Percentiles rank a stretch among this genome's conserved stretches.
phyloP scores from a whole-genome alignment of 1,140 invertebrate genomes.

The Pemphigus obesinymphae region DNA sequence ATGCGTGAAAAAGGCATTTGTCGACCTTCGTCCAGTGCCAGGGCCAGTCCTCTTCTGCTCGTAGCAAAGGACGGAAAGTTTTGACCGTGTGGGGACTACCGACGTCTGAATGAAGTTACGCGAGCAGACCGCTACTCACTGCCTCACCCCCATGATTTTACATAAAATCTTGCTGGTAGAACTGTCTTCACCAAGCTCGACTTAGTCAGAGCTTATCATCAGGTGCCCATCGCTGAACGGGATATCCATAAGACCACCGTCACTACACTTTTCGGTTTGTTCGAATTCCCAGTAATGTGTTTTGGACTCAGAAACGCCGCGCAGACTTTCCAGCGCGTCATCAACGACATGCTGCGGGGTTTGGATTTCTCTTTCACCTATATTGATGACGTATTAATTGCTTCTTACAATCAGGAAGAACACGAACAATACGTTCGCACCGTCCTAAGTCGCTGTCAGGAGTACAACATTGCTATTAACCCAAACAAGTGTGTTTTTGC shows the following conservation, averaged over 20 bases:
- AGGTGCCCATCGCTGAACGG: slow-evolving; percentile 48
- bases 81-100: slow-evolving; percentile 53
- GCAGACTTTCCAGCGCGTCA: slow-evolving; percentile 54
- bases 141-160: slow-evolving; percentile 47
- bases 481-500: slow-evolving; percentile 48
- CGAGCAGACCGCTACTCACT: slow-evolving; percentile 50
- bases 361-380: slow-evolving; percentile 49
- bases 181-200: slow-evolving; percentile 54
- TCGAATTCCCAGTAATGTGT: slow-evolving; percentile 47
- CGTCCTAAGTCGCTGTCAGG: slow-evolving; percentile 45
- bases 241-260: slow-evolving; percentile 51
- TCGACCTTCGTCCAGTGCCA: slow-evolving; percentile 48
- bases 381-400: slow-evolving; percentile 51
- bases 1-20: slow-evolving; percentile 47
- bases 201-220: slow-evolving; percentile 56
- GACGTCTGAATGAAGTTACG: slow-evolving; percentile 51
- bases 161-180: slow-evolving; percentile 47
- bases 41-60: slow-evolving; percentile 45
- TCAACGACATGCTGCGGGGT: slow-evolving; percentile 51
- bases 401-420: slow-evolving; percentile 46
- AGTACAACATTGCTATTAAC: slow-evolving; percentile 49
- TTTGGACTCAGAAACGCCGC: slow-evolving; percentile 51
- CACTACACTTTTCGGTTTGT: slow-evolving; percentile 48
- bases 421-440: slow-evolving; percentile 43
- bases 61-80: slow-evolving; percentile 49